These are phyloP conservation scores for Andrena trimmerana DNA, from an alignment of 2,888 invertebrate species.

Conservation along the genomic window DNA sequence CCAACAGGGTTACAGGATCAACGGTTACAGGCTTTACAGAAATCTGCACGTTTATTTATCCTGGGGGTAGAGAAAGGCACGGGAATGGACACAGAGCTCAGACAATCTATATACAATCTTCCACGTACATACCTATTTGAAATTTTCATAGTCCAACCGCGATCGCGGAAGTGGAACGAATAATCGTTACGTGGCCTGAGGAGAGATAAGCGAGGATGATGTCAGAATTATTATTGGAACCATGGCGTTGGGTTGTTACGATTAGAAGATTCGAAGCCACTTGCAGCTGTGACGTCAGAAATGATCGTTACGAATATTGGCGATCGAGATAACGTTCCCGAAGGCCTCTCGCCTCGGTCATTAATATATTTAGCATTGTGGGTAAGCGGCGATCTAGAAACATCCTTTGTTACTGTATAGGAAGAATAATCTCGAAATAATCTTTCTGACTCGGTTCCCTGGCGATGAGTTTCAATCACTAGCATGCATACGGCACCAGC, in stretches of 20 bases:
- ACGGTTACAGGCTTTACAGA: not conserved
- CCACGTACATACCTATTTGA: not conserved
- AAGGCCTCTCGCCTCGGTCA: conserved; percentile 12
- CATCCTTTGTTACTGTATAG: not conserved
- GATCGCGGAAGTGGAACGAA: conserved; percentile 8
- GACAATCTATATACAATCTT: not conserved
- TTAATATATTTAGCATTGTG: conserved; percentile 27
- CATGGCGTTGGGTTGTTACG: conserved; percentile 18
- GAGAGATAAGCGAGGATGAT: conserved; percentile 34
- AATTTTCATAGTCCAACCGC: conserved; percentile 1
- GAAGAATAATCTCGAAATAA: too few relatives aligned
- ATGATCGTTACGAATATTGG: conserved; percentile 31
- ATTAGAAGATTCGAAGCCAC: conserved; percentile 43
- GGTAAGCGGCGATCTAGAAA: conserved; percentile 17
- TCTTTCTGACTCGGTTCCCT: too few relatives aligned
- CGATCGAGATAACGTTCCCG: conserved; percentile 33
- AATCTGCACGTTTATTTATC: not conserved
- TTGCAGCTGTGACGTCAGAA: conserved; percentile 19
- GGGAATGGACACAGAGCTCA: too few relatives aligned
- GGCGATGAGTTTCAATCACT: too few relatives aligned
- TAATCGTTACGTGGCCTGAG: conserved; percentile 38
- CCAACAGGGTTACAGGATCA: conserved; percentile 3
- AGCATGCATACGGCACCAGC: not conserved
- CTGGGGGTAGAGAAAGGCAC: too few relatives aligned
- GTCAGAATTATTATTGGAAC: conserved; percentile 53